phyloP scores from a whole-genome alignment of 2,113 vertebrate species.

The Diadophis punctatus region DNA sequence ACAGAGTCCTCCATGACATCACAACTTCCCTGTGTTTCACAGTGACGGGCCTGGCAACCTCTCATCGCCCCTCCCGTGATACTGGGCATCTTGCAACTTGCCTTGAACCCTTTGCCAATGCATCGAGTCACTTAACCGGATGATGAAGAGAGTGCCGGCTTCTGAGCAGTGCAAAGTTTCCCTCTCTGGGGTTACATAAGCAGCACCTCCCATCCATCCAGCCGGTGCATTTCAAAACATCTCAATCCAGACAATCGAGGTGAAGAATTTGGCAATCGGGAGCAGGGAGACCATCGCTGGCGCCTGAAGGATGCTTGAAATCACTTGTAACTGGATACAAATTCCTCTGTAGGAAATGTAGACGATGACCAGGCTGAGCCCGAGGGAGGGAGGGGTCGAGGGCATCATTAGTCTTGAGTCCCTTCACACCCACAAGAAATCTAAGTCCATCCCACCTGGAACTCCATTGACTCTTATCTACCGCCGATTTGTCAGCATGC shows the following conservation, averaged over 20 bases:
- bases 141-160: background rate
- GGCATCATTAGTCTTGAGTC: too few species aligned
- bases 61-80: background rate
- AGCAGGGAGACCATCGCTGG: background rate
- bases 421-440: background rate
- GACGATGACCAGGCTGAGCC: too few species aligned
- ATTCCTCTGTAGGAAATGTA: background rate
- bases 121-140: background rate
- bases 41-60: background rate
- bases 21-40: slow-evolving; percentile 4
- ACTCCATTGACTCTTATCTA: too few species aligned
- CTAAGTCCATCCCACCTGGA: too few species aligned
- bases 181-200: background rate
- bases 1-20: background rate
- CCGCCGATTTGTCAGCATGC: too few species aligned
- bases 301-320: background rate
- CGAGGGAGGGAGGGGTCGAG: too few species aligned
- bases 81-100: background rate
- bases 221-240: background rate
- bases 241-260: background rate
- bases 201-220: background rate
- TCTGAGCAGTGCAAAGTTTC: background rate
- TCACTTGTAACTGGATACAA: background rate
- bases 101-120: background rate
- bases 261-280: background rate